Evolutionary conservation across 1,140 invertebrate species (phyloP).

Genomic region (Plectus sambesii): DNA sequence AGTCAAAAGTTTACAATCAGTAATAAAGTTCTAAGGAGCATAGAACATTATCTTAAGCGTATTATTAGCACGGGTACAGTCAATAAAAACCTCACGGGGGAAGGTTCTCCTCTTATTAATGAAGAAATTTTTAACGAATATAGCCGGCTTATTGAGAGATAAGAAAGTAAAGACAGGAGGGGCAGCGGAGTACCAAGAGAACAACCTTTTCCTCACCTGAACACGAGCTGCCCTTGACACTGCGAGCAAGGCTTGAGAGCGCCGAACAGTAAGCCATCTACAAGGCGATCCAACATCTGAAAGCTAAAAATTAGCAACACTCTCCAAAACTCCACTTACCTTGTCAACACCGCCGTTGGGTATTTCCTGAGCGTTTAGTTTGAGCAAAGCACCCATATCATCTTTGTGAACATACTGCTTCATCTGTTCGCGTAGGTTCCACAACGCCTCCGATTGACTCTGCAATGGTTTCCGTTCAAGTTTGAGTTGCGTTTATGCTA

Average conservation of each 20-base stretch:
- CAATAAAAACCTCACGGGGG: no score
- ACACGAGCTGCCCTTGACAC: conserved; percentile 64
- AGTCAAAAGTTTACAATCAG: no score
- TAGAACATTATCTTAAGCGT: no score
- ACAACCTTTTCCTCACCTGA: conserved; percentile 46
- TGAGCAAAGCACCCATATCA: conserved; percentile 26
- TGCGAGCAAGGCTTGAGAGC: conserved; percentile 62
- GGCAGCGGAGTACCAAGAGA: background rate
- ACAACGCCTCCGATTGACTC: conserved; percentile 34
- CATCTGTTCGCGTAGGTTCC: conserved; percentile 24
- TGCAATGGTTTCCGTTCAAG: no score
- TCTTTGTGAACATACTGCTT: conserved; percentile 32
- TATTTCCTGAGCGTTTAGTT: conserved; percentile 19
- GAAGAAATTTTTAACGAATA: no score
- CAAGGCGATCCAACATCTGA: conserved; percentile 63
- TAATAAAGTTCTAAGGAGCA: no score
- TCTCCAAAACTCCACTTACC: conserved; percentile 6
- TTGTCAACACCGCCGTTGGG: conserved; percentile 21
- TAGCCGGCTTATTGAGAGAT: no score
- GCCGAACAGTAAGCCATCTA: conserved; percentile 79
- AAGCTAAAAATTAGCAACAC: conserved; percentile 31
- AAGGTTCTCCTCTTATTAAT: no score
- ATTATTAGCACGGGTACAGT: no score
- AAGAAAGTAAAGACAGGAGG: background rate
- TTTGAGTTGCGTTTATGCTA: no score